phyloP scores from a whole-genome alignment of 2,888 invertebrate species.

The Chrysolina haemoptera region DNA sequence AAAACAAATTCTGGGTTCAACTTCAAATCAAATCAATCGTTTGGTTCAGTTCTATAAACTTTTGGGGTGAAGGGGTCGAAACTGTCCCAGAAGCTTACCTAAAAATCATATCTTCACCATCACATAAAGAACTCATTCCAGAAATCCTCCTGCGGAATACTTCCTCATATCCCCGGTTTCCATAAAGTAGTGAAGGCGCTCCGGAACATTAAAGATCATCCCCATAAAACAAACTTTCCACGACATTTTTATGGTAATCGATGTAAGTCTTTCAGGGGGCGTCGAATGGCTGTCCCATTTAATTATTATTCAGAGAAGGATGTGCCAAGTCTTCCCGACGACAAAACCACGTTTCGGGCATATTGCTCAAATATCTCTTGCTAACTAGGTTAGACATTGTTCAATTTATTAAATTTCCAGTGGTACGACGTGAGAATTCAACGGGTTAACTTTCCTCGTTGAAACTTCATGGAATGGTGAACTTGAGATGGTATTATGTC shows the following conservation, averaged over 20 bases:
- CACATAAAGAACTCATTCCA: not conserved
- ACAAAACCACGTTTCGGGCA: not conserved
- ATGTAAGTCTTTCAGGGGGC: slow-evolving; percentile 19
- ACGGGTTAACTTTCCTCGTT: not conserved
- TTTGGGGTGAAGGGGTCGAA: not conserved
- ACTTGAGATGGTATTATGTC: too few species aligned
- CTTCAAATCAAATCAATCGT: too few species aligned
- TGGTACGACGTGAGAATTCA: not conserved
- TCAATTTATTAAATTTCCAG: not conserved
- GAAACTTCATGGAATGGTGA: too few species aligned
- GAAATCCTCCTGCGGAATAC: not conserved
- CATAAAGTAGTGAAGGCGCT: slow-evolving; percentile 5
- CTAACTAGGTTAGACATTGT: slow-evolving; percentile 6
- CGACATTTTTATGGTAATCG: slow-evolving; percentile 34
- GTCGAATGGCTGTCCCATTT: slow-evolving; percentile 27
- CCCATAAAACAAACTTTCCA: slow-evolving; percentile 25
- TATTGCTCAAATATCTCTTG: slow-evolving; percentile 11
- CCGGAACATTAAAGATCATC: slow-evolving; percentile 17
- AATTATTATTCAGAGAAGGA: slow-evolving; percentile 34
- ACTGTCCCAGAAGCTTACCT: not conserved
- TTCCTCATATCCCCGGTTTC: slow-evolving; percentile 3
- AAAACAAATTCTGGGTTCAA: too few species aligned
- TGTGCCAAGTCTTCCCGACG: slow-evolving; percentile 13
- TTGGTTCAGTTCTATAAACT: too few species aligned
- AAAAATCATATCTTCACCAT: not conserved